phyloP scores from a whole-genome alignment of 2,888 invertebrate genomes.

The Acronicta aceris region DNA sequence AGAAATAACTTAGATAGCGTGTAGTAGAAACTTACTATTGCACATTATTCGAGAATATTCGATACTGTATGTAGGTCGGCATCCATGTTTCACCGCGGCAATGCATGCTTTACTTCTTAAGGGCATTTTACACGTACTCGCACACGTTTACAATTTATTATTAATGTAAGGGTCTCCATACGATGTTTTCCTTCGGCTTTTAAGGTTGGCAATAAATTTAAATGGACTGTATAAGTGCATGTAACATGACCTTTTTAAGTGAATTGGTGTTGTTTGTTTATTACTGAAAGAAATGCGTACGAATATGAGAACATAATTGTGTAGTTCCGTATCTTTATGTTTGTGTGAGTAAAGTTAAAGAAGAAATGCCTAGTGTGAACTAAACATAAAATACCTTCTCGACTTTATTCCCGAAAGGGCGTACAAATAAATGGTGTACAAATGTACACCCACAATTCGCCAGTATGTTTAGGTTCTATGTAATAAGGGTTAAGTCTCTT shows the following conservation, averaged over 20 bases:
- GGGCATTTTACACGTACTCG: slow-evolving; percentile 26
- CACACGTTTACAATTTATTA: slow-evolving; percentile 38
- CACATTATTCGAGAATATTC: slow-evolving; percentile 28
- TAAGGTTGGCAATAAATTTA: slow-evolving; percentile 39
- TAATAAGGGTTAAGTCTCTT: too few species aligned
- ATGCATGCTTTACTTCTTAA: slow-evolving; percentile 28
- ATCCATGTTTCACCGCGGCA: slow-evolving; percentile 25
- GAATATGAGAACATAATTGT: slow-evolving; percentile 19
- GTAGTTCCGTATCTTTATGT: too few species aligned
- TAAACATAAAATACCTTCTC: not conserved
- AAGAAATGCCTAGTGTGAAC: too few species aligned
- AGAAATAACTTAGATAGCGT: not conserved
- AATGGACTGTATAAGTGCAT: slow-evolving; percentile 32
- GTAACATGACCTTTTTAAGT: slow-evolving; percentile 40
- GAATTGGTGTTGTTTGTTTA: slow-evolving; percentile 43
- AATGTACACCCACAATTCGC: too few species aligned
- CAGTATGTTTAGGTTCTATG: too few species aligned
- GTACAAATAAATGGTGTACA: too few species aligned
- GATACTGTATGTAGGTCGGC: slow-evolving; percentile 20
- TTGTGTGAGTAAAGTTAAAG: too few species aligned
- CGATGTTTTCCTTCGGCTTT: slow-evolving; percentile 20
- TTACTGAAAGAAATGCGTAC: not conserved
- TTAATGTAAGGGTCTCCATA: slow-evolving; percentile 34
- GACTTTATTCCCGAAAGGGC: too few species aligned
- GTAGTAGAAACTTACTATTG: slow-evolving; percentile 31